Percentiles rank a stretch among this genome's conserved stretches.
Evolutionary conservation across 2,888 invertebrate species (phyloP).

Genomic region (Melitaea athalia): DNA sequence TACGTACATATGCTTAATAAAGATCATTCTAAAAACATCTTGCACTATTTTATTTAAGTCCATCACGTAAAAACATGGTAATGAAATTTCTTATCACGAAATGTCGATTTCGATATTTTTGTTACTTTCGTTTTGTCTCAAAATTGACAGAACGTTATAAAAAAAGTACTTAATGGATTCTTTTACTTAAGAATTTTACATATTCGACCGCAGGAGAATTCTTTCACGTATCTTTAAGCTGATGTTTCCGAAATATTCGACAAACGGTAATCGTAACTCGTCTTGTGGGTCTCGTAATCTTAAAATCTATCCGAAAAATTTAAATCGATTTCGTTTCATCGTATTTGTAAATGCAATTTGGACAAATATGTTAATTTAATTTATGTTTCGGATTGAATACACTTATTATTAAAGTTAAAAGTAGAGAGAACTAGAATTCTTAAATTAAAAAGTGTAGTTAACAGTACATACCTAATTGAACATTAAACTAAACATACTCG

Average conservation of each 20-base stretch:
- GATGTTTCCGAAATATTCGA: conserved; percentile 11
- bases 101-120: conserved; percentile 7
- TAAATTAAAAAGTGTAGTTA: not conserved
- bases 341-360: not conserved
- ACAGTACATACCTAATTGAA: not conserved
- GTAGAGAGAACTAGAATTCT: not conserved
- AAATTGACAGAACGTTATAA: conserved; percentile 17
- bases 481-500: too few relatives aligned
- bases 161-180: conserved; percentile 20
- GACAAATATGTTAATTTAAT: not conserved
- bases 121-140: conserved; percentile 1
- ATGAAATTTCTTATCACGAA: not conserved
- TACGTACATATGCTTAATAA: too few relatives aligned
- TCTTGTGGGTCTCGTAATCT: not conserved
- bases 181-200: conserved; percentile 10
- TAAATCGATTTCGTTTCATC: conserved; percentile 1
- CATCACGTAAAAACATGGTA: not conserved
- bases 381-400: not conserved
- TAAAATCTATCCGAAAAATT: not conserved
- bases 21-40: not conserved
- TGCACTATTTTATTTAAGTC: not conserved
- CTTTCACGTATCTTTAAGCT: conserved; percentile 25
- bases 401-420: not conserved
- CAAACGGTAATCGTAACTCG: conserved; percentile 5
- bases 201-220: conserved; percentile 12